Conservation (phyloP, 2,797 vertebrate genomes). For the Botia kubotai region DNA sequence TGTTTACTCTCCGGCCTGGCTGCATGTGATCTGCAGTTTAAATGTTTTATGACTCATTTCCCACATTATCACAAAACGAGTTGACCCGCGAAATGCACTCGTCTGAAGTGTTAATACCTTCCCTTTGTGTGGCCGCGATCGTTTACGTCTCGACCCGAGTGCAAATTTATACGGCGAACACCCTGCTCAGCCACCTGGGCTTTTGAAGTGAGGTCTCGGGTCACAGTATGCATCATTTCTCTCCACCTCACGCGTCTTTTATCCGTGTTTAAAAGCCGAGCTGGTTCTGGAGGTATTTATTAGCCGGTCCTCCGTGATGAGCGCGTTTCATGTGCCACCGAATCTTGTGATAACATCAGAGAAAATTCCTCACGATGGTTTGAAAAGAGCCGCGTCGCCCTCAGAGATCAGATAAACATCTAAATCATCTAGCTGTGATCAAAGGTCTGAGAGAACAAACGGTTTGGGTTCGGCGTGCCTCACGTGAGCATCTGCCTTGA, state of each 20-base stretch:
- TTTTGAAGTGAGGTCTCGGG: not conserved
- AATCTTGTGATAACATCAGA: conserved; percentile 28
- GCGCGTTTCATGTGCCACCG: not conserved
- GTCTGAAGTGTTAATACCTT: conserved; percentile 42
- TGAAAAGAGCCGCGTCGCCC: not conserved
- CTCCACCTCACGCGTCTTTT: conserved; percentile 8
- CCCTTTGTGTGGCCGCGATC: conserved; percentile 27
- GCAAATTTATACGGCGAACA: not conserved
- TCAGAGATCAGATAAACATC: conserved; percentile 26
- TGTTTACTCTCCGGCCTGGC: conserved; percentile 8
- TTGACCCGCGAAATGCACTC: conserved; percentile 27
- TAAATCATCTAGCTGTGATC: conserved; percentile 26
- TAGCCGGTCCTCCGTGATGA: conserved; percentile 15
- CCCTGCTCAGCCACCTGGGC: not conserved
- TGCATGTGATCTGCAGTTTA: conserved; percentile 25
- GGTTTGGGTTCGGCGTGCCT: not conserved
- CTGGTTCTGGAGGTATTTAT: conserved; percentile 23
- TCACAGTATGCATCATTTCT: not conserved
- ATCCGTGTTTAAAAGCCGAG: not conserved
- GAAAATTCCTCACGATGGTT: not conserved
- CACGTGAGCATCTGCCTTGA: conserved; percentile 5
- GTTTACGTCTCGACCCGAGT: conserved; percentile 18
- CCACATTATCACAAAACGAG: conserved; percentile 38
- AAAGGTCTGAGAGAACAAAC: conserved; percentile 25
- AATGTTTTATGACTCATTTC: conserved; percentile 54